A percentile compares a stretch with the other conserved stretches of the same genome.
Evolutionary conservation across 2,888 invertebrate species (phyloP).

Genomic region (Epinotia demarniana): DNA sequence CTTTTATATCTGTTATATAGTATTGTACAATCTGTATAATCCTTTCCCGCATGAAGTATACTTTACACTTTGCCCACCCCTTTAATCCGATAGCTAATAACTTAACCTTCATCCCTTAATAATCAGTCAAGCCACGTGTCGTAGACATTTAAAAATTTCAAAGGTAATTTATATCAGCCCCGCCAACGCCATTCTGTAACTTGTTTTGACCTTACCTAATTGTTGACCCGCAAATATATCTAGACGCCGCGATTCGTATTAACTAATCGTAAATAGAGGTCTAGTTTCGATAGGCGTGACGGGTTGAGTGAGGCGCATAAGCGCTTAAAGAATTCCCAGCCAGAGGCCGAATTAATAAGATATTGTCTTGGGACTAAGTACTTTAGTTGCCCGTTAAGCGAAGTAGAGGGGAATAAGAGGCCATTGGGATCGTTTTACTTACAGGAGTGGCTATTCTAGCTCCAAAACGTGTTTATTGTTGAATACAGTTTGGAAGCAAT

Average conservation of each 20-base stretch:
- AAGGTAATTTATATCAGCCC: background rate
- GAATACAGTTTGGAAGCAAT: background rate
- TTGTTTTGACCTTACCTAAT: too few species aligned
- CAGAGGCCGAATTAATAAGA: conserved; percentile 7
- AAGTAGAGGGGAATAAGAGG: conserved; percentile 3
- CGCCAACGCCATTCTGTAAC: too few species aligned
- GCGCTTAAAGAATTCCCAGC: too few species aligned
- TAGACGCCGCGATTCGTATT: too few species aligned
- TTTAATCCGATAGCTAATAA: background rate
- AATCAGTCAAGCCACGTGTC: conserved; percentile 39
- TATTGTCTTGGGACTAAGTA: conserved; percentile 23
- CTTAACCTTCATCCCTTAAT: background rate
- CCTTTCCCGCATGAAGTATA: too few species aligned
- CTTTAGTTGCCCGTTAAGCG: conserved; percentile 12
- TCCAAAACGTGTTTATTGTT: background rate
- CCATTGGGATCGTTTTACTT: conserved; percentile 25
- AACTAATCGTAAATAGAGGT: too few species aligned
- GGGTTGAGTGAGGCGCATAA: too few species aligned
- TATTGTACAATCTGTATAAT: too few species aligned
- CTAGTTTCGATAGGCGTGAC: too few species aligned
- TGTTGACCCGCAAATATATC: too few species aligned
- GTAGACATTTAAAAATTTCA: conserved; percentile 7
- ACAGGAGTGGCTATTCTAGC: conserved; percentile 9
- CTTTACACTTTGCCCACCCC: too few species aligned
- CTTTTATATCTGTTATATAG: too few species aligned